Conservation (phyloP, 2,888 invertebrate species). For the Caenorhabditis sp. region DNA sequence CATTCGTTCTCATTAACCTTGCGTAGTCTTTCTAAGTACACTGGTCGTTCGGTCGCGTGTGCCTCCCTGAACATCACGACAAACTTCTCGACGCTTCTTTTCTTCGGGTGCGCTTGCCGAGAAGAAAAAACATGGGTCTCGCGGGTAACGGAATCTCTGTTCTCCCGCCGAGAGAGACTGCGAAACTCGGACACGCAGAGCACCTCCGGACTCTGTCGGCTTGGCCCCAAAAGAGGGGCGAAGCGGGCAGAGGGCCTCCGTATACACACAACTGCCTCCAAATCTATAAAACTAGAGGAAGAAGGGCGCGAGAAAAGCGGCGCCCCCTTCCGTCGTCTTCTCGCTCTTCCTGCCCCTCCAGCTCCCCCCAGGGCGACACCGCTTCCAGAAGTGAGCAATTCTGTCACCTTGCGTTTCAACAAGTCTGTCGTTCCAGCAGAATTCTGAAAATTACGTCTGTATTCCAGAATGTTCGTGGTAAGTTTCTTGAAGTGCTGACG, state of each 20-base stretch:
- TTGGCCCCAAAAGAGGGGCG: constrained; percentile 10
- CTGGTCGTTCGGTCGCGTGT: not conserved
- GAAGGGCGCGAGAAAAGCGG: constrained; percentile 42
- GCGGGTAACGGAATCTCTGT: constrained; percentile 24
- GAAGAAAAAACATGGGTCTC: constrained; percentile 17
- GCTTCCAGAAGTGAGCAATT: constrained; percentile 11
- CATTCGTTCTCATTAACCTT: constrained; percentile 37
- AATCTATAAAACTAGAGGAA: constrained; percentile 51
- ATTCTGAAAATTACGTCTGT: constrained; percentile 39
- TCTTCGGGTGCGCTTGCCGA: constrained; percentile 1
- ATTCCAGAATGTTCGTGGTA: constrained; percentile 55
- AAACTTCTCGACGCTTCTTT: too few species aligned
- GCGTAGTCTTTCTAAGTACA: constrained; percentile 25
- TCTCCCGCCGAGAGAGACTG: constrained; percentile 2
- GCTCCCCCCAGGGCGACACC: constrained; percentile 14
- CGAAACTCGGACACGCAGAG: constrained; percentile 22
- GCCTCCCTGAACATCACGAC: not conserved
- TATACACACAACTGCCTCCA: constrained; percentile 36
- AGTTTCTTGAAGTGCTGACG: constrained; percentile 6
- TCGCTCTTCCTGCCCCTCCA: constrained; percentile 9
- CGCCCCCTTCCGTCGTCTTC: not conserved
- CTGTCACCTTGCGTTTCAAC: not conserved
- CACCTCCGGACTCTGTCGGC: constrained; percentile 26
- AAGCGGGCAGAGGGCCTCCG: constrained; percentile 20
- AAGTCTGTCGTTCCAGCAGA: constrained; percentile 17